Evolutionary conservation across 1,140 invertebrate genomes (phyloP), one percentile per base, ranked within the genome.

Genomic region (Telenomus remus): DNA sequence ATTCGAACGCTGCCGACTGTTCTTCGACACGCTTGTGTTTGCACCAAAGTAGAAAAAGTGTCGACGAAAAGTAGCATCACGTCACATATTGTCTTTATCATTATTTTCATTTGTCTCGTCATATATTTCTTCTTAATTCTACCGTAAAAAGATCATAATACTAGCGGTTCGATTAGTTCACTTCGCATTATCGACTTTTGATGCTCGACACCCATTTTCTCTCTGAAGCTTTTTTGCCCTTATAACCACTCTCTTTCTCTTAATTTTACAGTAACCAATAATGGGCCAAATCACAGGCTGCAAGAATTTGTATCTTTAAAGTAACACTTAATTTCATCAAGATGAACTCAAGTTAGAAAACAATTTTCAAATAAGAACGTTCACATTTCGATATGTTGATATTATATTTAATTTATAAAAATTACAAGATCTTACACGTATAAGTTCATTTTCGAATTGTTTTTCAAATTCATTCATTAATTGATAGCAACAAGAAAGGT

Each of bases 121-220:
- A 51, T 55, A 69, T 56, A 68, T 43, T 49, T 69, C 61, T 50
- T 11, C 64, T 65, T 71, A 76, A 71, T 37, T 15, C 68, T 77
- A 74, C 49, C 50, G 53, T 79, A 74, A 77, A 79, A 70, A 61
- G 55, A 60, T 12, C 63, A 69, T 64, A 79, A 74, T 75, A 75
- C 74, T 77, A 77, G 49, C 55, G 57, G 44, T 63, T 74, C 43
- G 48, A 65, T 69, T 77, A 65, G 61, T 50, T 44, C 43, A 15
- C 34, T 35, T 61, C 60, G 33, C 46, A 60, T 54, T 65, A 1
- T 61, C 19, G 76, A 72, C 60, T 64, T 72, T 72, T 43, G 34
- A 42, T 4, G 13, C 47, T 71, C 47, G 59, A 63, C 51, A 63
- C 12, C 54, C 16, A 19, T 34, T 64, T 47, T 51, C 16, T 39